These are phyloP conservation scores for Trachelus iudaicus DNA, from an alignment of 2,888 invertebrate species.

Conservation along the genomic window DNA sequence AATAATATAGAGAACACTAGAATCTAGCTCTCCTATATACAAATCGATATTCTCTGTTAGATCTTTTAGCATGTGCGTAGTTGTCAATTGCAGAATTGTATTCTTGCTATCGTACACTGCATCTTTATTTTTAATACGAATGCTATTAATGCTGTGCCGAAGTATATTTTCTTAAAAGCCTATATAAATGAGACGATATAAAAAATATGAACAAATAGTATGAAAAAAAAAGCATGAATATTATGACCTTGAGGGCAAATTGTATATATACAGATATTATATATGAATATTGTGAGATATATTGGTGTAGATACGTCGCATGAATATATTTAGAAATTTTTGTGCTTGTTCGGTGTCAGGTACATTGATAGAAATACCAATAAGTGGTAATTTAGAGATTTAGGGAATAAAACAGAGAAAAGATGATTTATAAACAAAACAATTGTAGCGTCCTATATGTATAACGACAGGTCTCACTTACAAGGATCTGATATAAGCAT, in stretches of 20 bases:
- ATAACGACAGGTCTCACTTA: not conserved
- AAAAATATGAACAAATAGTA: not conserved
- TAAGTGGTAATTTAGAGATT: not conserved
- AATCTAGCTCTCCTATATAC: not conserved
- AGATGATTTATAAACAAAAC: not conserved
- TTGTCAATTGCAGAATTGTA: not conserved
- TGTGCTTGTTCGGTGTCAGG: not conserved
- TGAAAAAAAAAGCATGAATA: not conserved
- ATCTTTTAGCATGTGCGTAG: not conserved
- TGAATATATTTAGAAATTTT: not conserved
- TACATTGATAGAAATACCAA: not conserved
- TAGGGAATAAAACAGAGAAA: not conserved
- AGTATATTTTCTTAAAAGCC: not conserved
- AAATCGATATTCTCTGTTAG: not conserved
- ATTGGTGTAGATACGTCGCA: not conserved
- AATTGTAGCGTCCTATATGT: not conserved
- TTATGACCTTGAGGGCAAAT: not conserved
- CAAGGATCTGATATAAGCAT: not conserved
- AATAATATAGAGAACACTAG: not conserved
- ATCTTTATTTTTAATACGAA: not conserved
- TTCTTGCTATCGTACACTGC: not conserved
- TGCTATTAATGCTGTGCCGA: not conserved
- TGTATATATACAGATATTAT: not conserved
- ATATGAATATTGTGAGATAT: not conserved
- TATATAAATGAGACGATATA: not conserved